Evolutionary conservation across 2,797 vertebrate species (phyloP).

Genomic region (Xenentodon cancila): DNA sequence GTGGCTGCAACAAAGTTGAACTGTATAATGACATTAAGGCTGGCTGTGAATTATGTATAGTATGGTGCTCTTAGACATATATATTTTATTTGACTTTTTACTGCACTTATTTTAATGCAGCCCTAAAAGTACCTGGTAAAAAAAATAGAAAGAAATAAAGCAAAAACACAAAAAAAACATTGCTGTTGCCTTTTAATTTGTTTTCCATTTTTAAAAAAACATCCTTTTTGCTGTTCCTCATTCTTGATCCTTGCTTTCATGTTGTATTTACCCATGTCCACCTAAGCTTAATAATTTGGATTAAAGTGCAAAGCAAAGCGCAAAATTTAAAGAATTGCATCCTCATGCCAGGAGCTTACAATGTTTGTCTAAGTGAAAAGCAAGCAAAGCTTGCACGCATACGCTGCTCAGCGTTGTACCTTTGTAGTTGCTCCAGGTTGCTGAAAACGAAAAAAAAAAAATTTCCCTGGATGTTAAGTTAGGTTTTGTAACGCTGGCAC

Average conservation of each 20-base stretch:
- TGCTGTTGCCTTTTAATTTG: conserved; percentile 14
- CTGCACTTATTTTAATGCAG: not conserved
- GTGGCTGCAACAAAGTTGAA: too few relatives aligned
- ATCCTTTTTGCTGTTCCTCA: conserved; percentile 3
- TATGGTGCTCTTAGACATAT: too few relatives aligned
- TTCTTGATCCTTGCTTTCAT: conserved; percentile 1
- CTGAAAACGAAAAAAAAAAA: conserved; percentile 22
- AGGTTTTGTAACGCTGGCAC: conserved; percentile 52
- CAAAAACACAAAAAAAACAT: not conserved
- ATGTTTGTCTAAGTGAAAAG: conserved; percentile 20
- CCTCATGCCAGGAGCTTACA: conserved; percentile 30
- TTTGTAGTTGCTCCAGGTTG: conserved; percentile 61
- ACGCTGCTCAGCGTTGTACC: conserved; percentile 28
- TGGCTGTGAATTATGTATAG: too few relatives aligned
- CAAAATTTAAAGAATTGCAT: conserved; percentile 28
- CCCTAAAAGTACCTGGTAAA: not conserved
- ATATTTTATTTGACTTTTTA: not conserved
- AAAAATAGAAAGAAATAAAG: too few relatives aligned
- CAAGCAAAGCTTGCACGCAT: too few relatives aligned
- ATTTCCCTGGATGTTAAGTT: conserved; percentile 39
- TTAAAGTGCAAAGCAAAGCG: conserved; percentile 13
- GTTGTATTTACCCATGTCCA: conserved; percentile 5
- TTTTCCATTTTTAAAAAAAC: conserved; percentile 11
- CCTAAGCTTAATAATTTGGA: conserved; percentile 41
- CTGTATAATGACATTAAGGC: too few relatives aligned